These are phyloP conservation scores for Magallana ariakensis DNA, from an alignment of 1,140 invertebrate genomes.

Conservation along the genomic window DNA sequence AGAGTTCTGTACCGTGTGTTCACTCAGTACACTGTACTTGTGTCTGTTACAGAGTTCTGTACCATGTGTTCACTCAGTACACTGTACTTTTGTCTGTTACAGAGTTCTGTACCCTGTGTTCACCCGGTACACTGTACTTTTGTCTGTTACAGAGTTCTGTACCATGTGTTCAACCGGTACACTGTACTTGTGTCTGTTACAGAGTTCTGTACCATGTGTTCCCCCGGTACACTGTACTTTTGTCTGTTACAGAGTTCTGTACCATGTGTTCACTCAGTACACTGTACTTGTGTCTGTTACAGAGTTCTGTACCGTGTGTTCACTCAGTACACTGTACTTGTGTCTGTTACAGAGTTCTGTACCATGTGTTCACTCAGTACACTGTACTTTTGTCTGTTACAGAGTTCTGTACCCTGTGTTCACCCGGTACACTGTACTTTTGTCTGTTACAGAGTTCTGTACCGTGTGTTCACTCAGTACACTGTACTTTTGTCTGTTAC, in stretches of 20 bases:
- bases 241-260: slow-evolving; percentile 68
- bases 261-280: slow-evolving; percentile 65
- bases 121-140: slow-evolving; percentile 63
- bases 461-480: slow-evolving; percentile 64
- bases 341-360: slow-evolving; percentile 68
- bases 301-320: slow-evolving; percentile 70
- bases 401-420: slow-evolving; percentile 70
- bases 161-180: slow-evolving; percentile 65
- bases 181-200: no score
- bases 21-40: no score
- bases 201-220: slow-evolving; percentile 70
- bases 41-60: slow-evolving; percentile 68
- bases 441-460: slow-evolving; percentile 68
- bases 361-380: slow-evolving; percentile 65
- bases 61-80: slow-evolving; percentile 65
- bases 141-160: slow-evolving; percentile 68
- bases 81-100: no score
- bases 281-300: no score
- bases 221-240: slow-evolving; percentile 63
- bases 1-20: slow-evolving; percentile 70
- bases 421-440: slow-evolving; percentile 63
- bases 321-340: no score
- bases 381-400: no score
- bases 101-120: slow-evolving; percentile 70
- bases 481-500: no score